phyloP scores from a whole-genome alignment of 2,888 invertebrate genomes.

The Nymphalis c-album region DNA sequence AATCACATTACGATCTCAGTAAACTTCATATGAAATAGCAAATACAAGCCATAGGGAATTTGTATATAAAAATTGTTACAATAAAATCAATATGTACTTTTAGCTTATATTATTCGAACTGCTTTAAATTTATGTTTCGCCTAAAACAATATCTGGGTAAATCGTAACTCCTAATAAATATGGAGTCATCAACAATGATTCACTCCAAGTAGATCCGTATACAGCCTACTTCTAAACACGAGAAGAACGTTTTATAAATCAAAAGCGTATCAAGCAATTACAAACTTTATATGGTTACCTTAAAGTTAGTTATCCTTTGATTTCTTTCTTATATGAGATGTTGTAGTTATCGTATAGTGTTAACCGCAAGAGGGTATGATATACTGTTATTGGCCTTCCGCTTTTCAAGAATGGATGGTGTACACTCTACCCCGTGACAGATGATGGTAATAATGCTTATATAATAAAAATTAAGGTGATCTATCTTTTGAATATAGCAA shows the following conservation, averaged over 20 bases:
- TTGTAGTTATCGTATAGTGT: constrained; percentile 38
- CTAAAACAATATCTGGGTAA: constrained; percentile 37
- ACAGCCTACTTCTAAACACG: constrained; percentile 30
- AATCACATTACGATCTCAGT: too few relatives aligned
- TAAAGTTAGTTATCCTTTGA: constrained; percentile 19
- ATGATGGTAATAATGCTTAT: constrained; percentile 33
- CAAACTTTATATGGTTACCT: not conserved
- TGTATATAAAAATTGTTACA: not conserved
- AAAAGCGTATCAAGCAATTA: constrained; percentile 7
- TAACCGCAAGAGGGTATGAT: constrained; percentile 45
- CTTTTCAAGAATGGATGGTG: constrained; percentile 42
- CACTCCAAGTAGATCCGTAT: constrained; percentile 34
- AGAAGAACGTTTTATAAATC: constrained; percentile 14
- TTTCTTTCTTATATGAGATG: constrained; percentile 15
- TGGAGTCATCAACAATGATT: constrained; percentile 48
- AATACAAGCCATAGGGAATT: too few relatives aligned
- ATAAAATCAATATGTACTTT: constrained; percentile 5
- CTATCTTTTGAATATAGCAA: constrained; percentile 1
- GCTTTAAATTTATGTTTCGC: constrained; percentile 27
- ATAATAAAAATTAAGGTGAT: constrained; percentile 34
- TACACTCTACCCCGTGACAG: constrained; percentile 37
- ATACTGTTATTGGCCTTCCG: constrained; percentile 46
- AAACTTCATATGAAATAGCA: not conserved
- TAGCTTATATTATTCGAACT: constrained; percentile 8
- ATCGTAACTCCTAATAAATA: constrained; percentile 47